Evolutionary conservation across 2,113 vertebrate species (phyloP), one percentile per base, ranked within the genome.

Genomic region (Xenus cinereus): DNA sequence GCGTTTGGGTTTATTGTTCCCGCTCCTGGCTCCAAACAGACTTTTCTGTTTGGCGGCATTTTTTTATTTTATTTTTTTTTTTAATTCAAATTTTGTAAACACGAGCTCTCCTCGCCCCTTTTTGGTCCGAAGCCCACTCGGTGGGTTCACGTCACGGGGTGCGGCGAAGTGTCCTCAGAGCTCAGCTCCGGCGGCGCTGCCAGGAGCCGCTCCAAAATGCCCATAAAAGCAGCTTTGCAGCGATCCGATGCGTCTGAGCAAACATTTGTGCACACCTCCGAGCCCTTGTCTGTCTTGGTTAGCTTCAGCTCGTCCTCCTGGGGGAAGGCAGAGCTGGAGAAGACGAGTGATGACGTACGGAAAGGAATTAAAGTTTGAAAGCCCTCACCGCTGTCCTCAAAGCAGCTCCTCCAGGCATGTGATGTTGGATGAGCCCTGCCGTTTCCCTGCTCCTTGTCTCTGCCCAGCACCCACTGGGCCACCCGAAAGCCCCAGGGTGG

Each of bases 281-380:
- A 95, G 92, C 76, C 68, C 96, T 46, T 95, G 97, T 96, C 96
- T 94, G n/a, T 86, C 88, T 66, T 23, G 4, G 39, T 96, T 95
- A 96, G 93, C 96, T 92, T 96, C 94, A 97, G 88, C 56, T 26
- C 3, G 20, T 87, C 91, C 93, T 88, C 92, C 81, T 71, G 93
- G 91, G 94, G 90, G 45, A 82, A 89, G 74, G 86, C 68, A 84
- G 92, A 71, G 94, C 72, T 6, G 77, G 46, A 71, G 86, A 51
- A 94, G 83, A 84, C 1, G 2, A 43, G 76, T 0, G 1, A 48
- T 93, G 96, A 97, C 35, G 79, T 93, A 83, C 1, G 0, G 79
- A 88, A 80, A 95, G 95, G 92, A 96, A 96, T 94, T 96, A 88
- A 96, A 96, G 68, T 96, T 96, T 96, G 93, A 95, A 95, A 86